Conservation (phyloP, 2,113 vertebrate genomes). For the Chloroceryle aenea region DNA sequence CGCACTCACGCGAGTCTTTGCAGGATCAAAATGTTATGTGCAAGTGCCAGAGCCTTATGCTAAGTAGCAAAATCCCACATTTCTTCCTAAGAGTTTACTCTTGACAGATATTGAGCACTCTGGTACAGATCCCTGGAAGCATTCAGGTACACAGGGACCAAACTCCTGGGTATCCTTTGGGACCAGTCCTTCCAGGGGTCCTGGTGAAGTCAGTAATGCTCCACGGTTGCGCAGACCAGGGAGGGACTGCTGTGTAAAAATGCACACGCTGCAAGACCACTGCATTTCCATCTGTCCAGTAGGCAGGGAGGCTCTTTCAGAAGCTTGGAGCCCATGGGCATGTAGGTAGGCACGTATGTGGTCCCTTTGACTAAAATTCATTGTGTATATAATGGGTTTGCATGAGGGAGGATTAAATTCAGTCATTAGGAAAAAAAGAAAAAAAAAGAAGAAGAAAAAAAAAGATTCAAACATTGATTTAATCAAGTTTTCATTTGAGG, state of each 20-base stretch:
- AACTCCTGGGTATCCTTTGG: background rate
- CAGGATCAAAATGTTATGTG: background rate
- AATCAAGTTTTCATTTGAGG: conserved; percentile 5
- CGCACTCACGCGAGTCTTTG: rapidly evolving
- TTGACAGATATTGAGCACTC: background rate
- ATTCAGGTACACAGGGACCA: background rate
- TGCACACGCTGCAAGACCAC: background rate
- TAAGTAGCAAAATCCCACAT: background rate
- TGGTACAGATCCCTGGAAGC: background rate
- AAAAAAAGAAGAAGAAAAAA: background rate
- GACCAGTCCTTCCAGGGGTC: background rate
- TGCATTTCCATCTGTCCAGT: background rate
- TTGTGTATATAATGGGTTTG: background rate
- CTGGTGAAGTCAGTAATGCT: background rate
- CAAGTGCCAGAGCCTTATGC: background rate
- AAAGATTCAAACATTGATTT: conserved; percentile 11
- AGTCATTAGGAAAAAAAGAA: background rate
- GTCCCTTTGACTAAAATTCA: background rate
- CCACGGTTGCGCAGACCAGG: background rate
- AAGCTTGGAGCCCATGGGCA: background rate
- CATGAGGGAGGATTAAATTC: background rate
- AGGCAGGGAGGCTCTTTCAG: background rate
- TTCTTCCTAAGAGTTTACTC: background rate
- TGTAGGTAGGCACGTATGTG: background rate
- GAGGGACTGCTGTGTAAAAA: background rate